Percentiles rank a stretch among this genome's conserved stretches.
phyloP scores from a whole-genome alignment of 1,140 invertebrate genomes.

The Megalopta genalis region DNA sequence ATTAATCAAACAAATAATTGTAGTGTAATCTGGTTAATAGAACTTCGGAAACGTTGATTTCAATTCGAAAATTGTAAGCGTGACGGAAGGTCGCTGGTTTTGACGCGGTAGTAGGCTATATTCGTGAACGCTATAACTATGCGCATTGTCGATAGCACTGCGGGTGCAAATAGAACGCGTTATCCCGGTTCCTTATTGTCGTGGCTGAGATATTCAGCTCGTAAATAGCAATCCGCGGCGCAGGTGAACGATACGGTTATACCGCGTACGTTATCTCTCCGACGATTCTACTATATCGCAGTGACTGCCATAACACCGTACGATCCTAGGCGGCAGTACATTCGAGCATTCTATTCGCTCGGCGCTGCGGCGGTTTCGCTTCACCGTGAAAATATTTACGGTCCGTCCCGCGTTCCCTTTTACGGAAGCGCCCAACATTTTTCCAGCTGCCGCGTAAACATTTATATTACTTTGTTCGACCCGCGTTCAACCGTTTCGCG shows the following conservation, averaged over 20 bases:
- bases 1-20: too few species aligned
- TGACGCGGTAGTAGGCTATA: not conserved
- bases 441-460: too few species aligned
- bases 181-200: conserved; percentile 42
- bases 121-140: not conserved
- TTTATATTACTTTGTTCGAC: too few species aligned
- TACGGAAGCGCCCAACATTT: not conserved
- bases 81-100: too few species aligned
- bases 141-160: conserved; percentile 12
- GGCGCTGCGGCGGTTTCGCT: not conserved
- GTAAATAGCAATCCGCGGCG: conserved; percentile 30
- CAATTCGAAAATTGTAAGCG: too few species aligned
- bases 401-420: not conserved
- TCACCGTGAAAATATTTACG: not conserved
- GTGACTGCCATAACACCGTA: conserved; percentile 14
- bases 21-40: too few species aligned
- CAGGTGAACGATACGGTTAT: conserved; percentile 28
- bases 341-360: conserved; percentile 10
- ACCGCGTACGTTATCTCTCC: conserved; percentile 28
- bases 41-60: too few species aligned
- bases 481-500: too few species aligned
- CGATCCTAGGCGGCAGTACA: conserved; percentile 28
- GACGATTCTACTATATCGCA: conserved; percentile 2
- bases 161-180: conserved; percentile 36
- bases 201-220: conserved; percentile 21